These are phyloP conservation scores for Selene dorsalis DNA, from an alignment of 2,797 vertebrate genomes.

Conservation along the genomic window DNA sequence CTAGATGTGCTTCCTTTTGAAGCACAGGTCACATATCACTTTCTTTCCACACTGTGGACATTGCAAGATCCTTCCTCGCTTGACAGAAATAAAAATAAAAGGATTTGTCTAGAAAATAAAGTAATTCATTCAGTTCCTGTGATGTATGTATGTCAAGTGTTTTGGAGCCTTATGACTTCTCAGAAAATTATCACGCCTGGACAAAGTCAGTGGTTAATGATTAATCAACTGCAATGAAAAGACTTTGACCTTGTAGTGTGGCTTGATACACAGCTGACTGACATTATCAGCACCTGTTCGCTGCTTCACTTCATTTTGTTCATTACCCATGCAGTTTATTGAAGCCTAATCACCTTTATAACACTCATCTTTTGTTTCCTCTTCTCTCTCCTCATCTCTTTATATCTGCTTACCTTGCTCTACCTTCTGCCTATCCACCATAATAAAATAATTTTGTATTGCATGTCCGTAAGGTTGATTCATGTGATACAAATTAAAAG, in stretches of 20 bases:
- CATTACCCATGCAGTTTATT: conserved; percentile 60
- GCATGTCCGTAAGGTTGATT: not conserved
- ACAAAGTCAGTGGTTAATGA: not conserved
- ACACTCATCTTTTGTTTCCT: conserved; percentile 5
- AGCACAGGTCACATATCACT: not conserved
- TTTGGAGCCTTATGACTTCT: too few relatives aligned
- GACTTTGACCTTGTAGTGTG: not conserved
- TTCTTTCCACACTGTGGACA: not conserved
- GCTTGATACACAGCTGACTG: not conserved
- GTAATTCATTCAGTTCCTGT: too few relatives aligned
- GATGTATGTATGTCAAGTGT: too few relatives aligned
- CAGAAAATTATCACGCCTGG: not conserved
- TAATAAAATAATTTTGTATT: not conserved
- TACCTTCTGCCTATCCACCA: not conserved
- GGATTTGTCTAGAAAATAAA: too few relatives aligned
- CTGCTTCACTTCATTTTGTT: conserved; percentile 47
- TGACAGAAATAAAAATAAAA: too few relatives aligned
- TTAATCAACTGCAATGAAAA: not conserved
- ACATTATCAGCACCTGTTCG: conserved; percentile 68
- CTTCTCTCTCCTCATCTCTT: conserved; percentile 5
- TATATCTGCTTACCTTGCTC: not conserved
- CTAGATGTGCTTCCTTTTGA: not conserved
- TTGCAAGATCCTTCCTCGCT: not conserved
- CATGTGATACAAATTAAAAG: not conserved
- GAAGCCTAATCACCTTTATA: conserved; percentile 46